Evolutionary conservation across 2,113 vertebrate species (phyloP), one percentile per base, ranked within the genome.

Genomic region (Cinclus mexicanus): DNA sequence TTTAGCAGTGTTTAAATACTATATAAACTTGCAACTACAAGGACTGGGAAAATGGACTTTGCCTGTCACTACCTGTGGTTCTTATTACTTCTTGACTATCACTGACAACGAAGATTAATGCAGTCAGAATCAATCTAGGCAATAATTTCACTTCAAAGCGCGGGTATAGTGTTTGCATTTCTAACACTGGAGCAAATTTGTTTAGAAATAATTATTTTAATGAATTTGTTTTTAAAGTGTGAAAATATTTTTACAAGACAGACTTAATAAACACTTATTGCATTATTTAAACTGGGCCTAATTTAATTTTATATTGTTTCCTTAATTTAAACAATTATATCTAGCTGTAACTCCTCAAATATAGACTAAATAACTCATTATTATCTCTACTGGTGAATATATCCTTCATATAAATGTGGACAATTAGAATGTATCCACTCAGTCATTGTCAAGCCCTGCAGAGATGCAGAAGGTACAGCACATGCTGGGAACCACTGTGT

Each of bases 371-470:
- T 97, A 94, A 96, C 96, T 96, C 29, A 94, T 85, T 10, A 97
- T 90, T 96, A 94, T 94, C 93, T 96, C 94, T 89, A 64, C 79
- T 97, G 93, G 94, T 94, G 94, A 90, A 90, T 83, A 89, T 86
- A 94, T 86, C 68, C 85, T 93, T 93, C 88, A 86, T 81, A 87
- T 87, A 95, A 93, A 96, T 89, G 80, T 92, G 92, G 92, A 92
- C 95, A 96, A 93, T 95, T 96, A 95, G 92, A 90, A 91, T 64
- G 76, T 84, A 92, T 52, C 94, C 93, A 97, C 93, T 96, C 68
- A 95, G 95, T 96, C 95, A 96, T 3, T 96, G 95, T 97, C 95
- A 94, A 92, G 77, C 79, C 93, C 95, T 65, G 90, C 92, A 83
- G 92, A 96, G 95, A 90, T 67, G 64, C 94, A 86, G 92, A 92